Conservation (phyloP, 2,888 invertebrate species). For the Aspidapion aeneum region DNA sequence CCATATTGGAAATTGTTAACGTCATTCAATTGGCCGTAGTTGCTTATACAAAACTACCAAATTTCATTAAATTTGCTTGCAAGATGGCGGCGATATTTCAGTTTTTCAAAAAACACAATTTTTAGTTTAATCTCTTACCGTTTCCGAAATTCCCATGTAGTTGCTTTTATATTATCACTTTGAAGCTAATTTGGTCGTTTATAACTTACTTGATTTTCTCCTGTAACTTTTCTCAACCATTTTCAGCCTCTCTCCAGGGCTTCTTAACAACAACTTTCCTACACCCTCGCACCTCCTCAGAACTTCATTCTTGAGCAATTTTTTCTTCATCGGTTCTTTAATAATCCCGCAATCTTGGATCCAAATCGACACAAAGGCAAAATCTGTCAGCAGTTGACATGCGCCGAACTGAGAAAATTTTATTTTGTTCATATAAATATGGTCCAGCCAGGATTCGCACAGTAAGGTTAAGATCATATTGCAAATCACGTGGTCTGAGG, state of each 20-base stretch:
- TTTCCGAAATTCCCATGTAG: too few relatives aligned
- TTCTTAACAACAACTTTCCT: conserved; percentile 71
- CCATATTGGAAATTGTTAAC: too few relatives aligned
- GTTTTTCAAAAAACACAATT: too few relatives aligned
- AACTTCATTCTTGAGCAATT: conserved; percentile 60
- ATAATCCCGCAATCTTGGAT: conserved; percentile 60
- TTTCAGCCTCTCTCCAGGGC: conserved; percentile 80
- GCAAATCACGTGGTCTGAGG: conserved; percentile 67
- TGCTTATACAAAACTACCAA: too few relatives aligned
- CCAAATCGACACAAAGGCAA: conserved; percentile 76
- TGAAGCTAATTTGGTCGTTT: too few relatives aligned
- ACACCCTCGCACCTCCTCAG: conserved; percentile 81
- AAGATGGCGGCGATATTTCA: too few relatives aligned
- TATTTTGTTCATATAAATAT: conserved; percentile 76
- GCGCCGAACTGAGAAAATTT: conserved; percentile 82
- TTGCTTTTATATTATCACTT: too few relatives aligned
- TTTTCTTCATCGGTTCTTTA: conserved; percentile 51
- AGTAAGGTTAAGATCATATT: conserved; percentile 77
- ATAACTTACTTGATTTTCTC: conserved; percentile 22
- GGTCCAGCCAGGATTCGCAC: conserved; percentile 86
- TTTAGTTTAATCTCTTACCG: too few relatives aligned
- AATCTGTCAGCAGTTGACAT: conserved; percentile 74
- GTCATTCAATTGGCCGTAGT: too few relatives aligned
- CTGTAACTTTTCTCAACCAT: conserved; percentile 53
- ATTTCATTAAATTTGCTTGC: too few relatives aligned